A percentile compares a stretch with the other conserved stretches of the same genome.
Evolutionary conservation across 2,888 invertebrate species (phyloP).

Genomic region (Lasioglossum pauxillum): DNA sequence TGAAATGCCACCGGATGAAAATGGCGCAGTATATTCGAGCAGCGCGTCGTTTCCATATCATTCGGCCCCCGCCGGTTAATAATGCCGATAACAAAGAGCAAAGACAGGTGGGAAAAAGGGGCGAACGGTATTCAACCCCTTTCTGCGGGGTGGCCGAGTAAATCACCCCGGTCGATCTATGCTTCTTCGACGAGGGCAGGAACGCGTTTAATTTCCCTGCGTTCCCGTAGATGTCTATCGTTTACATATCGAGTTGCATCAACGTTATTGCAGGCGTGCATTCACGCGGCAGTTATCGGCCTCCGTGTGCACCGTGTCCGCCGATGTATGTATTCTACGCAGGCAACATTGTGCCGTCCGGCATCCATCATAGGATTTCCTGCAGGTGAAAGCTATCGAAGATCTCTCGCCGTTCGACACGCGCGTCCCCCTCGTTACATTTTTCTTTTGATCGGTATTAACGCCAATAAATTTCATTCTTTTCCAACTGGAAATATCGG

Average conservation of each 20-base stretch:
- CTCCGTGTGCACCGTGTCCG: conserved; percentile 47
- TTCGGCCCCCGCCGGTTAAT: not conserved
- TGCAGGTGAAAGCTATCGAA: conserved; percentile 57
- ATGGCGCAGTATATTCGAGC: not conserved
- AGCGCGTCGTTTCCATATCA: not conserved
- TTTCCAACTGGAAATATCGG: not conserved
- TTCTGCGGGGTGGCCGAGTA: not conserved
- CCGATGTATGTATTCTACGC: conserved; percentile 59
- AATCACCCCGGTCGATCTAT: conserved; percentile 1
- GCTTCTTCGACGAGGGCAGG: conserved; percentile 24
- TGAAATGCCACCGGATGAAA: not conserved
- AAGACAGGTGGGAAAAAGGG: not conserved
- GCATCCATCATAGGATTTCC: conserved; percentile 84
- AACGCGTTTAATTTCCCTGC: conserved; percentile 45
- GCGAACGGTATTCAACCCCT: not conserved
- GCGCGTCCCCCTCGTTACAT: not conserved
- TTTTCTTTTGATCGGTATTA: not conserved
- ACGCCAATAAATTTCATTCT: conserved; percentile 1
- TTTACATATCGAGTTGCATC: conserved; percentile 60
- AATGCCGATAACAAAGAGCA: not conserved
- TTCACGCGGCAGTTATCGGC: conserved; percentile 61
- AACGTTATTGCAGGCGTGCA: conserved; percentile 55
- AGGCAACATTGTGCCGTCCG: conserved; percentile 54
- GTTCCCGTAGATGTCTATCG: conserved; percentile 31
- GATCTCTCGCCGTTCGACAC: conserved; percentile 35